Percentiles rank a stretch among this genome's conserved stretches.
phyloP scores from a whole-genome alignment of 2,888 invertebrate species.

The Drosophila tripunctata region DNA sequence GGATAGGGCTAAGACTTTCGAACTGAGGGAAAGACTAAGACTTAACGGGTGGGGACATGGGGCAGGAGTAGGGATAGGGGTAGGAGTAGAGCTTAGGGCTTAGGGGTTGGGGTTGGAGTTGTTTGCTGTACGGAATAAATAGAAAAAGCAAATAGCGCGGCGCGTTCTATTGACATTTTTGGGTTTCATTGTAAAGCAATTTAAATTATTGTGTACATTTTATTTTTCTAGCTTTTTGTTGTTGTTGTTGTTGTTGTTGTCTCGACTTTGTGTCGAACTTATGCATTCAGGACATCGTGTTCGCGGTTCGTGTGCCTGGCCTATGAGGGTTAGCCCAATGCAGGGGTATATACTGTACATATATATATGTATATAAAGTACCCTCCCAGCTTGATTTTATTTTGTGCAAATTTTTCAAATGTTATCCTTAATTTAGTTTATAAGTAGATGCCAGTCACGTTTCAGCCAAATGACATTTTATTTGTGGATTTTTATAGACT shows the following conservation, averaged over 20 bases:
- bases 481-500: constrained; percentile 79
- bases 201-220: constrained; percentile 77
- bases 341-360: too few relatives aligned
- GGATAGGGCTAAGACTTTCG: constrained; percentile 10
- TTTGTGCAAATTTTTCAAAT: constrained; percentile 80
- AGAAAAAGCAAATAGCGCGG: constrained; percentile 67
- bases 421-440: constrained; percentile 80
- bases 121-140: constrained; percentile 44
- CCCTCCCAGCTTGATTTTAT: constrained; percentile 67
- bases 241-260: not conserved
- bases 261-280: constrained; percentile 48
- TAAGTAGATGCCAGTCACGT: constrained; percentile 81
- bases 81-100: not conserved
- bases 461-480: constrained; percentile 81
- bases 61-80: not conserved
- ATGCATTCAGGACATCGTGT: constrained; percentile 74
- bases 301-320: constrained; percentile 59
- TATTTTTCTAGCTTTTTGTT: constrained; percentile 59
- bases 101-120: constrained; percentile 1
- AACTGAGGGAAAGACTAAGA: not conserved
- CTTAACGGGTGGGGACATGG: not conserved
- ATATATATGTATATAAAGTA: not conserved
- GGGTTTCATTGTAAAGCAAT: constrained; percentile 79
- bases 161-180: constrained; percentile 73
- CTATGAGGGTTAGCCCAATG: constrained; percentile 4